Conservation (phyloP, 1,140 invertebrate species). For the Anastatus disparis region DNA sequence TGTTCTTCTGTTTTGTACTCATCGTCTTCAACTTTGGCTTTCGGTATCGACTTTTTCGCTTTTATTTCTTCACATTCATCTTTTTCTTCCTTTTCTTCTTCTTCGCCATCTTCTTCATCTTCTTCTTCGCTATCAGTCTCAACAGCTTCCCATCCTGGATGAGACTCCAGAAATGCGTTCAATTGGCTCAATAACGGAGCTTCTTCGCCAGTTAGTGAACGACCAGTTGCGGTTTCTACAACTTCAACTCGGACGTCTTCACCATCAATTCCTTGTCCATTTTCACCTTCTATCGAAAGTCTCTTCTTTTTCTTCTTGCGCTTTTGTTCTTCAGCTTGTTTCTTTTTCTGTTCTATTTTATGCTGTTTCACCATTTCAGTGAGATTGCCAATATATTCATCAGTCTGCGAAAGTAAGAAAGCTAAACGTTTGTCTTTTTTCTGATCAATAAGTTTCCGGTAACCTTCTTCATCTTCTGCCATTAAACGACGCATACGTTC, state of each 20-base stretch:
- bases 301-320: constrained; percentile 68
- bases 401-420: constrained; percentile 96
- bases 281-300: constrained; percentile 75
- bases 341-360: constrained; percentile 87
- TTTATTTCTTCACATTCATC: constrained; percentile 71
- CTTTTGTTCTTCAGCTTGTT: constrained; percentile 84
- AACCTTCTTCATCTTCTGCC: constrained; percentile 95
- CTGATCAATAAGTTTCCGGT: constrained; percentile 98
- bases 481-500: constrained; percentile 98
- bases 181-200: constrained; percentile 91
- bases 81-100: constrained; percentile 58
- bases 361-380: constrained; percentile 97
- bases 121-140: constrained; percentile 81
- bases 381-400: constrained; percentile 97
- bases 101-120: constrained; percentile 71
- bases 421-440: constrained; percentile 99
- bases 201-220: constrained; percentile 86
- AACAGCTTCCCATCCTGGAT: constrained; percentile 90
- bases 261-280: constrained; percentile 70
- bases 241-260: constrained; percentile 86
- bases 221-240: constrained; percentile 87
- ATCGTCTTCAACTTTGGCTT: constrained; percentile 92
- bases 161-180: constrained; percentile 82
- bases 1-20: constrained; percentile 91
- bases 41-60: constrained; percentile 78